Base-by-base conservation (phyloP, 1,140 invertebrate species). In the Chironomus tepperi region DNA sequence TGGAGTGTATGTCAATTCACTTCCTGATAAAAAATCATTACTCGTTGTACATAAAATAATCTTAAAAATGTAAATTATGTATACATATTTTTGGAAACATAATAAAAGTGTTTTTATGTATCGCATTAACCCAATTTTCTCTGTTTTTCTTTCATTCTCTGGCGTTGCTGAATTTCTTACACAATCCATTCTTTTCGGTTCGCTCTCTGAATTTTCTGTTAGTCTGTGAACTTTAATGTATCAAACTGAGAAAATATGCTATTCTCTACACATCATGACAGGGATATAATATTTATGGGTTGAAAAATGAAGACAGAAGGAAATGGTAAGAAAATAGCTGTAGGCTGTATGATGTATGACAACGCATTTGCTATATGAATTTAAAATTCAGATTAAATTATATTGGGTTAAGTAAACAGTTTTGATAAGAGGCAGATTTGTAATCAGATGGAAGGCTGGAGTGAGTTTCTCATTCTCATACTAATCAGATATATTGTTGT, bases 11-110 rank as follows among this genome's bases (percentile, higher is more conserved):
- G 47, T 57, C 47, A 57, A 15, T 57, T 57, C 47, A 57, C n/a
- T 15, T 57, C 12, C 47, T 57, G 47, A n/a, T 34, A 34, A 34
- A 34, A 34, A 34, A 5, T 57, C n/a, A n/a, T 57, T 57, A n/a
- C 12, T 47, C 43, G 8, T 57, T 57, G 5, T 57, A n/a, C 47
- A 57, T 57, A n/a, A 57, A 57, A 57, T 57, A 57, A 57, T 57
- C 47, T 57, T 57, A 57, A 57, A 57, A 57, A 57, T 57, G 47
- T 57, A 57, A 57, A 57, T 57, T 57, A 57, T 57, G 47, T n/a
- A 57, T 12, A n/a, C 47, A 15, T 57, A 15, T n/a, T 57, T 57
- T 57, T 57, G 47, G 12, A 15, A 57, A 57, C n/a, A n/a, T 57
- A 57, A 57, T 57, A 57, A 57, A 57, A 57, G n/a, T 57, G 10